Conservation (phyloP, 1,140 invertebrate genomes). For the Eumaeus atala region DNA sequence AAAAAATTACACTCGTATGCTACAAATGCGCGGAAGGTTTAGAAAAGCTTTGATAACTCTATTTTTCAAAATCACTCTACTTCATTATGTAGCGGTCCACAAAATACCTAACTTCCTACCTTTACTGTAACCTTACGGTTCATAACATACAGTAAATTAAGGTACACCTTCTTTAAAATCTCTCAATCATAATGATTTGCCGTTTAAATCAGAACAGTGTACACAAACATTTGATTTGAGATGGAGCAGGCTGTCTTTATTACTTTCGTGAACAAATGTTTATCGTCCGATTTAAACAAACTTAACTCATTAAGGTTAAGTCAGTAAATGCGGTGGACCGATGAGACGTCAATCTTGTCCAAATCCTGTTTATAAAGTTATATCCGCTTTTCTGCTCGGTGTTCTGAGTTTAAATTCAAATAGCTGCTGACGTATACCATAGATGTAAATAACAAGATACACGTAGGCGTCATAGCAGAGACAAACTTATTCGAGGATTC, state of each 20-base stretch:
- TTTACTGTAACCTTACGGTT: too few relatives aligned
- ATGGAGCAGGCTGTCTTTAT: not conserved
- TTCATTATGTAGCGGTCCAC: too few relatives aligned
- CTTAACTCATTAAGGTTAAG: conserved; percentile 14
- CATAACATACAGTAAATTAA: too few relatives aligned
- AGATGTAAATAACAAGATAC: not conserved
- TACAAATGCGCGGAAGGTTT: too few relatives aligned
- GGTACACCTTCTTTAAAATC: not conserved
- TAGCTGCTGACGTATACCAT: not conserved
- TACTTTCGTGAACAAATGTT: conserved; percentile 3
- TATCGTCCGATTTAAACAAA: not conserved
- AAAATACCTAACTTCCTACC: too few relatives aligned
- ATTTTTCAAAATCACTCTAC: too few relatives aligned
- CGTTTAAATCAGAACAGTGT: not conserved
- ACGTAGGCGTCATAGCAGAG: not conserved
- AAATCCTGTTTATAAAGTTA: conserved; percentile 5
- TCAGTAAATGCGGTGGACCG: conserved; percentile 1
- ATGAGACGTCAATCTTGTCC: conserved; percentile 6
- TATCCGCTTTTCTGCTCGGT: conserved; percentile 1
- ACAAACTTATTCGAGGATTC: too few relatives aligned
- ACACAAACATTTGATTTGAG: not conserved
- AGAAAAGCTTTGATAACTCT: too few relatives aligned
- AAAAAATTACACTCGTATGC: too few relatives aligned
- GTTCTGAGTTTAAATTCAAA: conserved; percentile 9
- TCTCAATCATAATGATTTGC: too few relatives aligned